These are phyloP conservation scores for Cyprinella venusta DNA, from an alignment of 2,797 vertebrate species.

Conservation along the genomic window DNA sequence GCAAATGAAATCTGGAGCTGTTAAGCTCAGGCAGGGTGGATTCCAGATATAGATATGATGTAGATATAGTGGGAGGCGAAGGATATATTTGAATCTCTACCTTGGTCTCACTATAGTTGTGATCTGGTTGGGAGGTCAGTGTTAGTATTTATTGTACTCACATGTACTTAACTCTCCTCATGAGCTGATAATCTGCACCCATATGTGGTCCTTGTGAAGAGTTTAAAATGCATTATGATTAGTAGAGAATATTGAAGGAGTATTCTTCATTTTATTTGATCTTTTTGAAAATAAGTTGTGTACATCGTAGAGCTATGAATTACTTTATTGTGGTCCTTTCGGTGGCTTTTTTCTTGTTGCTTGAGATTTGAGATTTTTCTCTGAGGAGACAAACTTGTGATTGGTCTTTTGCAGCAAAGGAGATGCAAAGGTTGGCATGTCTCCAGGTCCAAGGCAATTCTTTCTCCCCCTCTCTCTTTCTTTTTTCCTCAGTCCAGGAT, in stretches of 20 bases:
- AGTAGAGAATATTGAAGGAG: not conserved
- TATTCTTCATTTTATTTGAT: not conserved
- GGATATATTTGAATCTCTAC: not conserved
- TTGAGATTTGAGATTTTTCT: not conserved
- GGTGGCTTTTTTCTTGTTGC: not conserved
- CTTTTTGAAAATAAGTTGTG: not conserved
- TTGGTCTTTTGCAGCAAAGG: not conserved
- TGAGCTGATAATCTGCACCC: not conserved
- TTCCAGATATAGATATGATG: slow-evolving; percentile 1
- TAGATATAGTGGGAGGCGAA: not conserved
- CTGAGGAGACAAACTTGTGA: not conserved
- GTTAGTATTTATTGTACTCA: not conserved
- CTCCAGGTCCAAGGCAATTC: not conserved
- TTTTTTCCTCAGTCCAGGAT: slow-evolving; percentile 1
- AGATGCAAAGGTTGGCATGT: slow-evolving; percentile 1
- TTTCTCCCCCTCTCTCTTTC: not conserved
- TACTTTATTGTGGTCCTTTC: not conserved
- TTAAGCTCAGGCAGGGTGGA: not conserved
- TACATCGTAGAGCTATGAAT: not conserved
- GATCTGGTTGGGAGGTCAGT: not conserved
- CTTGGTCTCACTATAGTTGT: not conserved
- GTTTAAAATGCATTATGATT: not conserved
- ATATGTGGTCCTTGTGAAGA: not conserved
- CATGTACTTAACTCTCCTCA: not conserved
- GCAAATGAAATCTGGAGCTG: not conserved